phyloP scores from a whole-genome alignment of 2,113 vertebrate species.

The Shinisaurus crocodilurus region DNA sequence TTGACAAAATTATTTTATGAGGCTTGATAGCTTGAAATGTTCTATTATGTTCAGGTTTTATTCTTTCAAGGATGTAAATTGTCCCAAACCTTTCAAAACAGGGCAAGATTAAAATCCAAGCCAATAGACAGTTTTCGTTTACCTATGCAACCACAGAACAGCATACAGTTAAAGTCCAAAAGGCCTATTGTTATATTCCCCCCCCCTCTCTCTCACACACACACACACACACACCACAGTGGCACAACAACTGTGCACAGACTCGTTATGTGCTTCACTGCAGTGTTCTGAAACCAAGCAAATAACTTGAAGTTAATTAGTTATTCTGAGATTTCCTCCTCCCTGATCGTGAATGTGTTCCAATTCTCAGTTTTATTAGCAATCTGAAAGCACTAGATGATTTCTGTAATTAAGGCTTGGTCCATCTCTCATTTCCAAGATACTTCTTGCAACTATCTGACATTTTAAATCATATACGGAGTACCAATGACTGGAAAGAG shows the following conservation, averaged over 20 bases:
- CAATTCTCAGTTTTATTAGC: conserved; percentile 10
- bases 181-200: background rate
- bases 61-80: background rate
- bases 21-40: background rate
- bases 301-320: conserved; percentile 34
- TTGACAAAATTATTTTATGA: background rate
- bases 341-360: conserved; percentile 3
- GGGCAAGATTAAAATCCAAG: background rate
- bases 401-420: conserved; percentile 19
- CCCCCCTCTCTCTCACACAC: background rate
- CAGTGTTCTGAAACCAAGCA: conserved; percentile 17
- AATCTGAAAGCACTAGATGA: conserved; percentile 14
- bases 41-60: background rate
- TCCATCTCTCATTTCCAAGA: background rate
- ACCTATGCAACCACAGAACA: background rate
- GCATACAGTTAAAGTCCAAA: background rate
- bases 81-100: background rate
- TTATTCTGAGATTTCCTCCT: conserved; percentile 40
- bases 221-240: background rate
- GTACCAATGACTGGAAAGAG: background rate
- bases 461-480: background rate
- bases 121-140: background rate
- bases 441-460: background rate
- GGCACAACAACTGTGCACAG: background rate
- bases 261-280: conserved; percentile 6